phyloP scores from a whole-genome alignment of 2,113 vertebrate species.

The Seriola rivoliana region DNA sequence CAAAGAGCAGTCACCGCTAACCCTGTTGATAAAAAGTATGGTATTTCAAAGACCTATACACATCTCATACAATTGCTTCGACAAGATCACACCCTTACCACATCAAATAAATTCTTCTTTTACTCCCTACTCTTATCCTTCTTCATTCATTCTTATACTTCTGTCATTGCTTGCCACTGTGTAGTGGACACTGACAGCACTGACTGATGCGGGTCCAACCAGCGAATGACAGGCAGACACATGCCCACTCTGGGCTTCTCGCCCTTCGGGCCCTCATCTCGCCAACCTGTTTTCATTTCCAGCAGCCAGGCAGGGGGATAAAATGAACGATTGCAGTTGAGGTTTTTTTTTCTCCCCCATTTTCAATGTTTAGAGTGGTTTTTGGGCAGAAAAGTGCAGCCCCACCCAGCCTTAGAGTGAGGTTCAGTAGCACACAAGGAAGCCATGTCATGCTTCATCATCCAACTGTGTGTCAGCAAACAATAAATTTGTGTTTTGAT shows the following conservation, averaged over 20 bases:
- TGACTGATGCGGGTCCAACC: conserved; percentile 54
- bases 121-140: neutral
- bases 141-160: neutral
- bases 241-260: conserved; percentile 30
- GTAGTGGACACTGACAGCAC: conserved; percentile 16
- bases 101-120: neutral
- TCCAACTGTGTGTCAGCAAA: neutral
- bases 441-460: neutral
- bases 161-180: conserved; percentile 11
- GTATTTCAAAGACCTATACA: neutral
- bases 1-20: neutral
- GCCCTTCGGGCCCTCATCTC: conserved; percentile 23
- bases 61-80: neutral
- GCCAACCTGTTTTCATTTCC: conserved; percentile 36
- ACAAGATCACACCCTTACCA: neutral
- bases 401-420: neutral
- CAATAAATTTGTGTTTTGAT: neutral
- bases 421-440: neutral
- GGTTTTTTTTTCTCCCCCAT: neutral
- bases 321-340: conserved; percentile 46
- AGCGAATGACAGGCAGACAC: conserved; percentile 30
- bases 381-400: neutral
- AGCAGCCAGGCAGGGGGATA: conserved; percentile 45
- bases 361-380: neutral
- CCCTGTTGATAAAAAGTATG: neutral